Evolutionary conservation across 37 sponge, comb jelly and placozoan species (phyloP).

Genomic region (Hexactinellida sp.): DNA sequence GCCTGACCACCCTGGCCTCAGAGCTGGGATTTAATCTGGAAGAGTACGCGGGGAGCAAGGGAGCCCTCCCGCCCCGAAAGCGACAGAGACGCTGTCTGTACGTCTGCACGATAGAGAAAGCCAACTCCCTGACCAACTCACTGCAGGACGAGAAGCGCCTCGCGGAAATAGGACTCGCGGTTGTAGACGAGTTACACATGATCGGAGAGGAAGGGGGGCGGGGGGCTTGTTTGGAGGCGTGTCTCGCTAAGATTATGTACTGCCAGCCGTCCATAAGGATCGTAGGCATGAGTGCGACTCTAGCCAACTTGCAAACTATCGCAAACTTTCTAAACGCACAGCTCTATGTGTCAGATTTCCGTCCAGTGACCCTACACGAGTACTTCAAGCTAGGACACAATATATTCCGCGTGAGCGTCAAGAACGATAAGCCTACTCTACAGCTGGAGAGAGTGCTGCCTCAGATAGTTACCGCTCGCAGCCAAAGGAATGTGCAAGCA

Average conservation of each 20-base stretch:
- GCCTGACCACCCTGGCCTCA: conserved; percentile 55
- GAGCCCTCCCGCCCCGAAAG: conserved; percentile 66
- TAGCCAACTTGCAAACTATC: conserved; percentile 59
- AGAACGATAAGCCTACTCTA: neutral
- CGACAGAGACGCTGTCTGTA: conserved; percentile 47
- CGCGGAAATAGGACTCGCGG: conserved; percentile 55
- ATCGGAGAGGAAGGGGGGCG: conserved; percentile 72
- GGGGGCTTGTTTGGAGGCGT: conserved; percentile 77
- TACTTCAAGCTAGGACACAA: neutral
- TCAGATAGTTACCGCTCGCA: neutral
- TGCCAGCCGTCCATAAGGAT: conserved; percentile 39
- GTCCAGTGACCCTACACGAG: conserved; percentile 46
- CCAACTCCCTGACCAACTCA: conserved; percentile 60
- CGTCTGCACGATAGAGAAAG: conserved; percentile 92
- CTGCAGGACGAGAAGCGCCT: conserved; percentile 52
- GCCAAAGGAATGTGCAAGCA: neutral
- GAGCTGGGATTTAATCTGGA: conserved; percentile 67
- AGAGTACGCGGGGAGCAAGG: conserved; percentile 77
- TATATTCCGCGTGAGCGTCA: neutral
- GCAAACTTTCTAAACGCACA: conserved; percentile 60
- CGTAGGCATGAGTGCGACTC: conserved; percentile 93
- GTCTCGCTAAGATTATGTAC: conserved; percentile 57
- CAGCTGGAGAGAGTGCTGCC: neutral
- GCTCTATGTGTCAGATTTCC: conserved; percentile 51
- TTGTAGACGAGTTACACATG: conserved; percentile 95